Base-by-base conservation (phyloP, 1,140 invertebrate genomes). In the Manduca sexta region DNA sequence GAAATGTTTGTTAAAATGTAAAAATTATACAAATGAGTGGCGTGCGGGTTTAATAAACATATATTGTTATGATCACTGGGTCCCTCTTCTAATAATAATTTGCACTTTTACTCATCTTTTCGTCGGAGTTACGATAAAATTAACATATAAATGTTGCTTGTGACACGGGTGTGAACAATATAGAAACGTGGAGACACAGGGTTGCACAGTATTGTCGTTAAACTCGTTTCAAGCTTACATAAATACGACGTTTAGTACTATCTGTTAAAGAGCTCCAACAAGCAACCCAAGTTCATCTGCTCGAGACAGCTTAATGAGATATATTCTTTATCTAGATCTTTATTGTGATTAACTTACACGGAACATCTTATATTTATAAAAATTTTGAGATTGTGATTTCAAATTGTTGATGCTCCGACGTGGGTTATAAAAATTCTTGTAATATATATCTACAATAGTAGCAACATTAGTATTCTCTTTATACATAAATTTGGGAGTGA, bases 101-200 rank as follows among this genome's bases (percentile, higher is more conserved):
- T 65, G 59, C 56, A 79, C 68, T 81, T 84, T 81, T 84, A 69
- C 39, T 64, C 69, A 63, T 72, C 64, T 83, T 83, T 83, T 75
- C 64, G 64, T 70, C 56, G 47, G 56, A 52, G 49, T 63, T 38
- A 64, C 50, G 55, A 74, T 81, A 68, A 74, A 76, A 81, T 84
- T 84, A 74, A 60, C 80, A 84, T 84, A 76, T 39, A 63, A 74
- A 83, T 69, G 61, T 55, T 45, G 49, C 34, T 56, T 41, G 41
- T 64, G 55, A 61, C 56, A 51, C 43, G 45, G 52, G 31, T 45
- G 49, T 37, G 34, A 56, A 53, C 58, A 44, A 56, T 35, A 35
- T 35, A 14, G n/a, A 35, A 13, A 35, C 14, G 30, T 12, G n/a
- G 8, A n/a, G 12, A 6, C 8, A 12, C 21, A 35, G 34, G 34